These are phyloP conservation scores for Siphamia tubifer DNA, from an alignment of 2,113 vertebrate species.

Conservation along the genomic window DNA sequence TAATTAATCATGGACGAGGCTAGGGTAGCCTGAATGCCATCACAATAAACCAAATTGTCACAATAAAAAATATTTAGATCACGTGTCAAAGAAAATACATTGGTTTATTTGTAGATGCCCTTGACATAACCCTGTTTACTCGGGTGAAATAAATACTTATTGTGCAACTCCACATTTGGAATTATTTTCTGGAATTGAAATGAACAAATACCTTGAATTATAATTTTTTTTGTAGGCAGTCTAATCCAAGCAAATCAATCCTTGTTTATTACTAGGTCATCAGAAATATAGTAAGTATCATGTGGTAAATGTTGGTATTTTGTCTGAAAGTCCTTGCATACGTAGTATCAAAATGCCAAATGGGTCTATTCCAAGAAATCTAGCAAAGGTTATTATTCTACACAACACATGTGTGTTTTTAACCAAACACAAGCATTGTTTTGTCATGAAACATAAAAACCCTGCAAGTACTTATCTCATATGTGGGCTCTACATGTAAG, in stretches of 20 bases:
- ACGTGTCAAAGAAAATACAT: not conserved
- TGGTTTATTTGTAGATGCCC: not conserved
- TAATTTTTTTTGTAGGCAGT: not conserved
- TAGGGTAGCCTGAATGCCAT: not conserved
- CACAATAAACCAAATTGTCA: not conserved
- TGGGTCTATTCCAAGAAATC: constrained; percentile 62
- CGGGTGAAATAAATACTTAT: not conserved
- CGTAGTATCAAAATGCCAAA: constrained; percentile 40
- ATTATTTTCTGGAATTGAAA: not conserved
- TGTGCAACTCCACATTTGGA: not conserved
- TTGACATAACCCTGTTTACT: not conserved
- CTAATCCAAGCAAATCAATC: not conserved
- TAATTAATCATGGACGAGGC: not conserved
- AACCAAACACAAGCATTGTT: constrained; percentile 74
- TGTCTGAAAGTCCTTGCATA: constrained; percentile 34
- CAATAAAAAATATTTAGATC: not conserved
- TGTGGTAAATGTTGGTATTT: not conserved
- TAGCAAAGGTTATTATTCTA: constrained; percentile 51
- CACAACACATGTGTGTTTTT: constrained; percentile 69
- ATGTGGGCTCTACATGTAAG: constrained; percentile 44
- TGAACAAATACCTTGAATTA: not conserved
- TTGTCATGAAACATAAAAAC: constrained; percentile 69
- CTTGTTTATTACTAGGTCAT: constrained; percentile 7
- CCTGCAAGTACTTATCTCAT: constrained; percentile 27
- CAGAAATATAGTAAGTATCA: not conserved